A percentile compares a stretch with the other conserved stretches of the same genome.
phyloP scores from a whole-genome alignment of 2,113 vertebrate species.

The Falco punctatus region DNA sequence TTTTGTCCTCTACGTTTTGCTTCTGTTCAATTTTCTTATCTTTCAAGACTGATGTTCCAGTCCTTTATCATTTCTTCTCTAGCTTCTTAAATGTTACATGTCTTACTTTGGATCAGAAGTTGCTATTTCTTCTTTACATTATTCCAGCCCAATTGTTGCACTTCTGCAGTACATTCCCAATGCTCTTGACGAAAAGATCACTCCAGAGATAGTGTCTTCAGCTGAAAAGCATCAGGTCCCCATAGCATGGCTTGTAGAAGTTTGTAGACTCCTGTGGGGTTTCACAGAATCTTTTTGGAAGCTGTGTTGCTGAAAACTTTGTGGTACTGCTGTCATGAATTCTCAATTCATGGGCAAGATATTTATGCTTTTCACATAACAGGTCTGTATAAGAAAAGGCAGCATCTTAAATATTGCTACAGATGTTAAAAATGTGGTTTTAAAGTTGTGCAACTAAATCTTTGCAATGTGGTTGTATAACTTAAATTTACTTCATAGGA shows the following conservation, averaged over 20 bases:
- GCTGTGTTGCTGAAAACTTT: slow-evolving; percentile 44
- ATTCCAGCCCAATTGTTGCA: slow-evolving; percentile 71
- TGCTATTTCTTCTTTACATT: slow-evolving; percentile 71
- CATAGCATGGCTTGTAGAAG: slow-evolving; percentile 53
- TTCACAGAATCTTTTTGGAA: slow-evolving; percentile 71
- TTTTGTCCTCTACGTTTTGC: not conserved
- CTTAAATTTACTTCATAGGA: not conserved
- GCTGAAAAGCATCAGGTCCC: slow-evolving; percentile 68
- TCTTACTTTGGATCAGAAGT: slow-evolving; percentile 61
- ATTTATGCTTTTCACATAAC: slow-evolving; percentile 39
- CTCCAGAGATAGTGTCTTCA: slow-evolving; percentile 71
- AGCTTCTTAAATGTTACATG: slow-evolving; percentile 55
- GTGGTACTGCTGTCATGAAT: slow-evolving; percentile 50
- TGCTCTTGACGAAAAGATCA: slow-evolving; percentile 77
- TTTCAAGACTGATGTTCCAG: slow-evolving; percentile 28
- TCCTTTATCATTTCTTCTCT: slow-evolving; percentile 62
- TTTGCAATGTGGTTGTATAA: not conserved
- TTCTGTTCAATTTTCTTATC: slow-evolving; percentile 62
- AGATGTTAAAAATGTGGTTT: slow-evolving; percentile 22
- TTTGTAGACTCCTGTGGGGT: slow-evolving; percentile 60
- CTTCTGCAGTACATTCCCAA: slow-evolving; percentile 68
- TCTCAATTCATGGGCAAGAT: slow-evolving; percentile 53
- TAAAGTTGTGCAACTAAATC: not conserved
- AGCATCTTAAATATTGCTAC: not conserved
- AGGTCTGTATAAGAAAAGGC: not conserved